Evolutionary conservation across 2,113 vertebrate genomes (phyloP).

Genomic region (Coreoperca whiteheadi): DNA sequence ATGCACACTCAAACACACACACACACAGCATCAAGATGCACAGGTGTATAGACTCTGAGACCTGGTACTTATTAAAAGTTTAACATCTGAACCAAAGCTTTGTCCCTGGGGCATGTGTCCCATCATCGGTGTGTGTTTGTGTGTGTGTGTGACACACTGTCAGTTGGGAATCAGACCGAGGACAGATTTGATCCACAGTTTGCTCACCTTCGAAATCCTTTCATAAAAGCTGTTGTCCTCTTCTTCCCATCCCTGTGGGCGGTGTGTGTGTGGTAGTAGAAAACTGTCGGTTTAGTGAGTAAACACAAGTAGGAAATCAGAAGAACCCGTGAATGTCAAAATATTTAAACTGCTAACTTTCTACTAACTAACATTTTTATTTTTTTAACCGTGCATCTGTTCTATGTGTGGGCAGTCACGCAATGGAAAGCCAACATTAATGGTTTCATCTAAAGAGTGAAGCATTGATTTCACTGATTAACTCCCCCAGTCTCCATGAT

Average conservation of each 20-base stretch:
- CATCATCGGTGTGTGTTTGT: neutral
- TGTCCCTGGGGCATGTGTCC: neutral
- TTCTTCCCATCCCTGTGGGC: neutral
- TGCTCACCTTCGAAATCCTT: conserved; percentile 16
- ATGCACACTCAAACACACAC: neutral
- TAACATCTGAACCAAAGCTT: conserved; percentile 5
- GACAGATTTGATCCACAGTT: conserved; percentile 32
- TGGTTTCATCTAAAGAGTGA: neutral
- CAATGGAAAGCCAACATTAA: neutral
- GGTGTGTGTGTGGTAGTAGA: neutral
- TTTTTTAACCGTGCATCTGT: neutral
- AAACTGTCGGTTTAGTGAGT: neutral
- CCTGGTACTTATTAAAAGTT: conserved; percentile 12
- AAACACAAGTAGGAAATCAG: neutral
- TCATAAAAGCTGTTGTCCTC: neutral
- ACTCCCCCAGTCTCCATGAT: neutral
- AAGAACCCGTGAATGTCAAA: neutral
- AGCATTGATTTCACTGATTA: conserved; percentile 1
- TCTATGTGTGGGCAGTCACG: neutral
- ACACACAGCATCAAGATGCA: neutral
- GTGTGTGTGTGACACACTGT: neutral
- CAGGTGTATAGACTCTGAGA: neutral
- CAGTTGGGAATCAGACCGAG: conserved; percentile 14
- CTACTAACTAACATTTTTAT: too few species aligned
- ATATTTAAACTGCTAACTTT: neutral